Evolutionary conservation across 2,888 invertebrate genomes (phyloP), one percentile per base, ranked within the genome.

Genomic region (Boloria selene): DNA sequence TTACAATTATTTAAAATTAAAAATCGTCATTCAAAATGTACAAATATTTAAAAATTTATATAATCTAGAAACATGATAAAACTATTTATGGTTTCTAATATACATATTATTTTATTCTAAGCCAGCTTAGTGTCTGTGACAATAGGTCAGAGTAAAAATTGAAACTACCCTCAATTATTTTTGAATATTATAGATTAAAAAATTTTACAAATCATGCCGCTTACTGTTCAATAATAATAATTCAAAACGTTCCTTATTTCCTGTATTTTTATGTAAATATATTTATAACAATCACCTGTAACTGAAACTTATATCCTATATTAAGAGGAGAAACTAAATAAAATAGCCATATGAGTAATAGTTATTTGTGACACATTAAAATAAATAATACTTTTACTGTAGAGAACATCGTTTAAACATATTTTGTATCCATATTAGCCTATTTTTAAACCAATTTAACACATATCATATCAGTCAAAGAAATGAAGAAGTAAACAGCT

Each of bases 11-110:
- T 44, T 22, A 22, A 22, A 22, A 45, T 56, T 56, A 4, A 22
- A 44, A 18, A 44, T 56, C 4, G 44, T 44, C 56, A 56, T 56
- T 56, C 56, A 56, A 56, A 56, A 56, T 56, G 56, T 56, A 56
- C 45, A 56, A 56, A 45, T 45, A 56, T 26, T 22, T 56, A 13
- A 44, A 56, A 56, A 56, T 56, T 22, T 31, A 38, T 49, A 49
- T 50, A 10, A 6, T 44, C 16, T 58, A 42, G 13, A 64, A 56
- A 56, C 5, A 13, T 13, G n/a, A 55, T n/a, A 10, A 22, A 17
- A 7, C 7, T 38, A 38, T 10, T 38, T 38, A 38, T 38, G 7
- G 31, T 7, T 38, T 38, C 10, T 10, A 38, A 42, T 13, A 42
- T 17, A 54, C 4, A 45, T n/a, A 4, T 22, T 22, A 45, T 52